Base-by-base conservation (phyloP, 1,140 invertebrate species). In the Andricus grossulariae region DNA sequence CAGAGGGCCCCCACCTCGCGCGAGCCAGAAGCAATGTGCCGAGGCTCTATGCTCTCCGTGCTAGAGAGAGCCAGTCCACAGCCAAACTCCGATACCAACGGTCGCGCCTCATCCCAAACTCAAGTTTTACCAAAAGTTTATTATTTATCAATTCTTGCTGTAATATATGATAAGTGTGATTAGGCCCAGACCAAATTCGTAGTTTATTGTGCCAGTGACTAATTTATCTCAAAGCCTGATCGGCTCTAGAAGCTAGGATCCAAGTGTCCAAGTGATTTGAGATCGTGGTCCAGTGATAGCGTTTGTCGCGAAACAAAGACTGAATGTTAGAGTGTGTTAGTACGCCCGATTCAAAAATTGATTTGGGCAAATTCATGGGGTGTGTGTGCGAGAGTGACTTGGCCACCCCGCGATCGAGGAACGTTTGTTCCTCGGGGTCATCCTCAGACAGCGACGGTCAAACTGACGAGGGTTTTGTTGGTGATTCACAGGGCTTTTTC, bases 401-500 rank as follows among this genome's bases (percentile, higher is more conserved):
- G 84, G 85, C 86, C 86, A 85, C 87, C 88, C 88, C 89, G 87
- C 87, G 86, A 74, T 83, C 89, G 87, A 87, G 90, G 89, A 88
- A 88, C 85, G 86, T 87, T 80, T 83, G 88, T 87, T 89, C 88
- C 79, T 90, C 89, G 75, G 88, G 85, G 84, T 90, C 89, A 72
- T 90, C 89, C 11, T 90, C 88, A 50, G 88, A 89, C 75, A 90
- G 88, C 80, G 88, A 89, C 70, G 77, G 82, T 84, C 87, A 90
- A 72, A 90, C 87, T 92, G 90, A 91, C 89, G 91, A 91, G 50
- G 89, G 88, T 82, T 89, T 90, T 85, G 84, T 82, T 86, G 88
- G 88, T 88, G 88, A 91, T 94, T 93, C 92, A 72, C 93, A 96
- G 96, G 96, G 95, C 73, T 96, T 96, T 92, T 96, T 96, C 92